Evolutionary conservation across 2,888 invertebrate species (phyloP), one percentile per base, ranked within the genome.

Genomic region (Scelioninae gen. 2): DNA sequence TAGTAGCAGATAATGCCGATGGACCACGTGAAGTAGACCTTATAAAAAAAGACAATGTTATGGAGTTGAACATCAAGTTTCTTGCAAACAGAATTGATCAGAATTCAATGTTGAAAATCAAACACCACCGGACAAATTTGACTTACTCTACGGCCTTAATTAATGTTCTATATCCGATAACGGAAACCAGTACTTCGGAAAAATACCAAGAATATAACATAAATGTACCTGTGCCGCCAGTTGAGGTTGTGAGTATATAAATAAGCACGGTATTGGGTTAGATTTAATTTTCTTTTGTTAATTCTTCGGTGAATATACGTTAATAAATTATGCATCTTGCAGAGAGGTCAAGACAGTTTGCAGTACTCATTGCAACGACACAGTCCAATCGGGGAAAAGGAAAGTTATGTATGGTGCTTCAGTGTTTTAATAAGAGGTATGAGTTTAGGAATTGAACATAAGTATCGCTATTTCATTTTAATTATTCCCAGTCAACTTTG

Each of bases 391-490:
- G 16, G 2, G 0, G 28, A 15, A 4, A 31, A 31, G n/a, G 48
- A 48, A 48, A 13, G 10, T 10, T 9, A 1, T 9, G 16, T 48
- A 31, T 48, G 48, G 48, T 48, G 48, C 31, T 48, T 48, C 10
- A 2, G 2, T 28, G 16, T 16, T 16, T 10, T 31, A 2, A 11
- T 48, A 28, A 48, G 16, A 31, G 48, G 48, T 48, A 39, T 35
- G n/a, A n/a, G n/a, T n/a, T n/a, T n/a, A n/a, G n/a, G n/a, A n/a
- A n/a, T n/a, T n/a, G n/a, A n/a, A n/a, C n/a, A n/a, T n/a, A n/a
- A n/a, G n/a, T n/a, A n/a, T n/a, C n/a, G n/a, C n/a, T n/a, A n/a
- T n/a, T n/a, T n/a, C n/a, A n/a, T n/a, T n/a, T n/a, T n/a, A n/a
- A n/a, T n/a, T n/a, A n/a, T n/a, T n/a, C n/a, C n/a, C n/a, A n/a